Evolutionary conservation across 2,113 vertebrate genomes (phyloP), one percentile per base, ranked within the genome.

Genomic region (Periophthalmodon schlosseri): DNA sequence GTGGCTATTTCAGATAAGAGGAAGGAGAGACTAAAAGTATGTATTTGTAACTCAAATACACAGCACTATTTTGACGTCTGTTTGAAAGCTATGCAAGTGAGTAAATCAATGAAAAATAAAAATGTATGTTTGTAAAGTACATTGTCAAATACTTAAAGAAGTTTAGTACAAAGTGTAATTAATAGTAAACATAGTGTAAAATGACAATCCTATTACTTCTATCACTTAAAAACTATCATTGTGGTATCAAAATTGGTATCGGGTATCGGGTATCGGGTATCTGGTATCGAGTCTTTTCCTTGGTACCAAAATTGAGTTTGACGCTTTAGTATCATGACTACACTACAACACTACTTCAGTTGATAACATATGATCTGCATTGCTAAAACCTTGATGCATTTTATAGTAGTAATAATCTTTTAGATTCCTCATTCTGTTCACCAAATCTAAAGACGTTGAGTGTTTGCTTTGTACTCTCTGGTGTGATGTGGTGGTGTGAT

Each of bases 401-500:
- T 23, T 57, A 57, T n/a, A 10, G 11, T 24, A 28, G 3, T 61
- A 61, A 15, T 16, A 7, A 34, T 63, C 15, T 63, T 16, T 14
- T 63, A 56, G 20, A 18, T 63, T 63, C 60, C 11, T 60, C 23
- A 13, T 33, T 34, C 60, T 34, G 60, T 28, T 18, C 60, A 63
- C 24, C 16, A 18, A 33, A 63, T 63, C 24, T 16, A 33, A 61
- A 63, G 57, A 60, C 23, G 24, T 14, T 69, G 4, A 61, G 66
- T 67, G 61, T 73, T 70, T 75, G 56, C 57, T 73, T 79, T 66
- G 80, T 87, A 63, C 70, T 50, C 7, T n/a, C 56, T 65, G 61
- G 39, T 68, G 39, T 50, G 60, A 44, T 47, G 49, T 46, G 80
- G 80, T 79, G 65, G 34, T 60, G 75, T 70, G 68, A 44, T 47